Percentiles rank a stretch among this genome's conserved stretches.
These are phyloP conservation scores for Eolophus roseicapilla DNA, from an alignment of 2,113 vertebrate genomes.

Conservation along the genomic window DNA sequence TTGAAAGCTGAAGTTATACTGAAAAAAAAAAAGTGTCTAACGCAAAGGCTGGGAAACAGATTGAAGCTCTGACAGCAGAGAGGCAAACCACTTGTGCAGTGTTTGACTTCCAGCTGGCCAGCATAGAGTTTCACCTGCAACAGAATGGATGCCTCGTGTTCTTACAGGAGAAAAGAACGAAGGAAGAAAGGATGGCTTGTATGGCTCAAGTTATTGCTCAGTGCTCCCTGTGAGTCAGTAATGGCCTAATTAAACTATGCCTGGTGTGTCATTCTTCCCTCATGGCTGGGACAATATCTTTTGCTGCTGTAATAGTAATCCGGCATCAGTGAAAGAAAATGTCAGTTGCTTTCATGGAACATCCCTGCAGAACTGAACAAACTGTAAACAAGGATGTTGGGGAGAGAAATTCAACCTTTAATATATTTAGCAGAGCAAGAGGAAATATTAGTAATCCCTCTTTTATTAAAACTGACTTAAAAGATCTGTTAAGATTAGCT, in stretches of 20 bases:
- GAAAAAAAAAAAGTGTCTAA: neutral
- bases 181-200: neutral
- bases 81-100: neutral
- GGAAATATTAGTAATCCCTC: conserved; percentile 19
- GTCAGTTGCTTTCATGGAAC: neutral
- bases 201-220: neutral
- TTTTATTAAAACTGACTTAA: conserved; percentile 63
- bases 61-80: neutral
- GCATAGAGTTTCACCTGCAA: neutral
- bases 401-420: conserved; percentile 39
- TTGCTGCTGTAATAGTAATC: conserved; percentile 1
- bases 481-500: conserved; percentile 21
- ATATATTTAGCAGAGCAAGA: conserved; percentile 27
- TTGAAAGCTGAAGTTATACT: neutral
- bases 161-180: neutral
- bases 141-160: rapidly evolving
- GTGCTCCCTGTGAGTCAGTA: neutral
- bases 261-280: neutral
- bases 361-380: conserved; percentile 31
- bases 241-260: neutral
- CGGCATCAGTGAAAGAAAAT: conserved; percentile 1
- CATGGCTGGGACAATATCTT: neutral
- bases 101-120: neutral
- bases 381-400: neutral
- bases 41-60: neutral